These are phyloP conservation scores for zebrafish (Danio rerio) DNA, from an alignment of 2,113 vertebrate genomes.

Conservation along the genomic window GRCz12tu NC_133181.1:5759001-5759500, in stretches of 20 bases:
- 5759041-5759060: too few species aligned
- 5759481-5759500: slow-evolving; percentile 7
- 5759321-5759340: slow-evolving; percentile 17
- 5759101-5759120: not conserved
- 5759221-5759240: not conserved
- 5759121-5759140: too few species aligned
- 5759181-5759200: too few species aligned
- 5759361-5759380: slow-evolving; percentile 2
- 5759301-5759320: slow-evolving; percentile 3
- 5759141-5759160: too few species aligned
- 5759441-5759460: slow-evolving; percentile 10
- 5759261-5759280: slow-evolving; percentile 20
- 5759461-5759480: slow-evolving; percentile 27
- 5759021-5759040: too few species aligned
- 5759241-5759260: slow-evolving; percentile 4
- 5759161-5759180: too few species aligned
- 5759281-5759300: slow-evolving; percentile 28
- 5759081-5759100: not conserved
- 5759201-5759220: not conserved
- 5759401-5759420: slow-evolving; percentile 17
- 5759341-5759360: slow-evolving; percentile 24
- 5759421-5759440: not conserved
- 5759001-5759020: too few species aligned
- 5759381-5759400: slow-evolving; percentile 15
- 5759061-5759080: too few species aligned